These are phyloP conservation scores for Kryptolebias ocellatus DNA, from an alignment of 2,797 vertebrate genomes.

Conservation along the genomic window DNA sequence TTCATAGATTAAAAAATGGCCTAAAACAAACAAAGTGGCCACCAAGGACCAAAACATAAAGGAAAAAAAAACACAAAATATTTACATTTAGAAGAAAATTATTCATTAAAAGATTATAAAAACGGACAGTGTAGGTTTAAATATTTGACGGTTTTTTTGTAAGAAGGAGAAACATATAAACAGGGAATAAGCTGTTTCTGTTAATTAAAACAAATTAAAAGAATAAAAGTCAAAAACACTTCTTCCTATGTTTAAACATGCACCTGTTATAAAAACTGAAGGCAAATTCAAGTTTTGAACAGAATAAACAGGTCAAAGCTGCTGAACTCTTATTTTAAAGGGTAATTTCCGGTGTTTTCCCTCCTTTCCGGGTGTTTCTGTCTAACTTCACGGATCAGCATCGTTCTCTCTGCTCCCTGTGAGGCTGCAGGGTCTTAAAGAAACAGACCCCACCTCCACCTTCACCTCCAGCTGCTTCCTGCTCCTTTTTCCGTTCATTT, in stretches of 20 bases:
- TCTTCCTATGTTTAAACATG: no score
- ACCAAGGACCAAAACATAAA: neutral
- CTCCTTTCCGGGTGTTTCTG: neutral
- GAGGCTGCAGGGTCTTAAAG: constrained; percentile 76
- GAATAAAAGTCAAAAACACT: neutral
- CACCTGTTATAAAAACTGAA: no score
- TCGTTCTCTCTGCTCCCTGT: constrained; percentile 43
- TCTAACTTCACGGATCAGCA: constrained; percentile 43
- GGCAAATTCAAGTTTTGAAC: neutral
- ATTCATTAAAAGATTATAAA: no score
- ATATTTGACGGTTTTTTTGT: no score
- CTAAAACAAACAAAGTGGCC: neutral
- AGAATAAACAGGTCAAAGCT: neutral
- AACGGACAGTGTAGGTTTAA: no score
- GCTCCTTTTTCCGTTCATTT: fast-evolving
- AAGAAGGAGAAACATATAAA: no score
- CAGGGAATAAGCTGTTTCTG: neutral
- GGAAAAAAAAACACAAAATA: no score
- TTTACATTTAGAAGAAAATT: no score
- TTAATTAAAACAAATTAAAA: neutral
- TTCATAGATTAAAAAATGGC: no score
- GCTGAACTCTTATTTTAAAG: constrained; percentile 42
- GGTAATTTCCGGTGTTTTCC: constrained; percentile 1
- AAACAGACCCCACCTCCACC: constrained; percentile 25
- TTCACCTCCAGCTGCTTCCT: neutral